phyloP scores from a whole-genome alignment of 2,113 vertebrate species.

The Talpa occidentalis region DNA sequence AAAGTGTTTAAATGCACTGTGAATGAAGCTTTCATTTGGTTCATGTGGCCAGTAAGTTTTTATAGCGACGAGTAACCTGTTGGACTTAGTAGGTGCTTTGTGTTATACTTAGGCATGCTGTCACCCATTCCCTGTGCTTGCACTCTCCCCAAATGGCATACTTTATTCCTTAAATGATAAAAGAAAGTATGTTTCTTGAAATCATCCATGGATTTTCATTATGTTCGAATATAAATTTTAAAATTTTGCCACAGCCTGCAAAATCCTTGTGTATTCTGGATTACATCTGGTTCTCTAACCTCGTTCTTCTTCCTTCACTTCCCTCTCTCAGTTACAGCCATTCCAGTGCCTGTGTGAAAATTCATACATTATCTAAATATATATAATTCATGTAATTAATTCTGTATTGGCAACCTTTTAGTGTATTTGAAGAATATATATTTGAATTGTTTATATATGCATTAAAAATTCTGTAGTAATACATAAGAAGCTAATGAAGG shows the following conservation, averaged over 20 bases:
- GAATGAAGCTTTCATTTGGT: not conserved
- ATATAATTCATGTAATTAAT: too few relatives aligned
- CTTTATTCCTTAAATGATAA: conserved; percentile 12
- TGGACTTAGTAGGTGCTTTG: not conserved
- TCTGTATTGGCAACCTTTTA: too few relatives aligned
- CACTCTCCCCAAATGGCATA: not conserved
- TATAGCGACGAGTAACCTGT: not conserved
- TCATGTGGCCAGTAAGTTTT: conserved; percentile 1
- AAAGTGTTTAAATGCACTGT: not conserved
- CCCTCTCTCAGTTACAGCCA: not conserved
- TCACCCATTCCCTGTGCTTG: not conserved
- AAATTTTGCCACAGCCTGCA: not conserved
- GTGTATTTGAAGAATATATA: not conserved
- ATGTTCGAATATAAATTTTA: not conserved
- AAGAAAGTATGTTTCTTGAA: not conserved
- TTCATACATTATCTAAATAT: too few relatives aligned
- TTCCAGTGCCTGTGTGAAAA: too few relatives aligned
- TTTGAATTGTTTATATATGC: conserved; percentile 1
- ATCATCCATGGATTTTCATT: not conserved
- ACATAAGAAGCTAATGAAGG: not conserved
- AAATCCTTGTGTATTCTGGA: not conserved
- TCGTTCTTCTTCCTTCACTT: not conserved
- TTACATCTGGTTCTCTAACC: not conserved
- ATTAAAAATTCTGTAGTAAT: not conserved
- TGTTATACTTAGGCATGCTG: not conserved